A percentile compares a stretch with the other conserved stretches of the same genome.
These are phyloP conservation scores for Brachymystax lenok DNA, from an alignment of 2,797 vertebrate species.

Conservation along the genomic window DNA sequence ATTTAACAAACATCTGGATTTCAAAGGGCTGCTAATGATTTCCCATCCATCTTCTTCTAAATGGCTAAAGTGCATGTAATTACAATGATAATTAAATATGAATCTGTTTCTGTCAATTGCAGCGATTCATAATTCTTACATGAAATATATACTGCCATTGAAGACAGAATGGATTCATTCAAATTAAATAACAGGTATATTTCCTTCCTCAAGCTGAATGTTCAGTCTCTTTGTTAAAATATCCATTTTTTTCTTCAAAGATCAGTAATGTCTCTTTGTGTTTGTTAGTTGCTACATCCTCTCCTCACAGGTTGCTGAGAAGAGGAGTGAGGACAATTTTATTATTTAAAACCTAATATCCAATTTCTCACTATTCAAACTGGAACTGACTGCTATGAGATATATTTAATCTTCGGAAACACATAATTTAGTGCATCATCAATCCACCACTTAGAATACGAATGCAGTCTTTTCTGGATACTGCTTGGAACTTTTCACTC, in stretches of 20 bases:
- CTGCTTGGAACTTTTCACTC: conserved; percentile 51
- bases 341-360: conserved; percentile 55
- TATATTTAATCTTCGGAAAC: conserved; percentile 47
- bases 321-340: conserved; percentile 37
- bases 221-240: conserved; percentile 42
- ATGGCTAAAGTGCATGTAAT: conserved; percentile 83
- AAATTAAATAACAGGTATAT: conserved; percentile 48
- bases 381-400: conserved; percentile 45
- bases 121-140: conserved; percentile 74
- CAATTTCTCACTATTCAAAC: conserved; percentile 44
- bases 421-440: conserved; percentile 20
- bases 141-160: conserved; percentile 63
- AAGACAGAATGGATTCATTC: conserved; percentile 51
- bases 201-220: conserved; percentile 38
- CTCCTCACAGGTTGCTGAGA: conserved; percentile 22
- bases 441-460: conserved; percentile 44
- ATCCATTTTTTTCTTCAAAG: conserved; percentile 29
- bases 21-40: conserved; percentile 80
- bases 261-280: conserved; percentile 44
- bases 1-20: conserved; percentile 85
- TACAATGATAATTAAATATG: conserved; percentile 83
- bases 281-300: conserved; percentile 41
- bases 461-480: conserved; percentile 57
- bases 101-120: conserved; percentile 80
- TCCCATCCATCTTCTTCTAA: conserved; percentile 81